Base-by-base conservation (phyloP, 2,113 vertebrate genomes). In the Myrmecophaga tridactyla region DNA sequence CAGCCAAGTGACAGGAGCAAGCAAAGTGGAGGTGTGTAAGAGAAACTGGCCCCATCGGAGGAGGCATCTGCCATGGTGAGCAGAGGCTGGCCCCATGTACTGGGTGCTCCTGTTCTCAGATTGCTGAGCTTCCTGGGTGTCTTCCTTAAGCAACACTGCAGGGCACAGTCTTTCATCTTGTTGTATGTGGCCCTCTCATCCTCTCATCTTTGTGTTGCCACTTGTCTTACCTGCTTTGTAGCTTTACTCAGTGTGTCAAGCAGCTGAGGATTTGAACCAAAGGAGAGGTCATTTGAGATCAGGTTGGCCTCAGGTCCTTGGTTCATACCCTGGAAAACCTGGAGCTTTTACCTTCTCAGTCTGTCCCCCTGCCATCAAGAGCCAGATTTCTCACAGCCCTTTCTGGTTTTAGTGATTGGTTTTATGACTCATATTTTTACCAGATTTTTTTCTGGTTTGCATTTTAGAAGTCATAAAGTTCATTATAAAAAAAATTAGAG, bases 41-140 rank as follows among this genome's bases (percentile, higher is more conserved):
- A 48, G 43, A 39, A 20, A 25, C 9, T 1, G 23, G 46, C 21
- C 36, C 18, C 39, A 23, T 15, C 0, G 6, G 11, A 10, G 1
- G 29, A 23, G 36, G 51, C 31, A 1, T 4, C 29, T 89, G 60
- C 12, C 53, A 48, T 72, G 11, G 34, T 36, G 56, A 36, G 10
- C 39, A 39, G 31, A 8, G 62, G 62, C 13, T 0, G 58, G 53
- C n/a, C 0, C n/a, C 0, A 0, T 0, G 1, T 1, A 5, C 20
- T 1, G 21, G 73, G 56, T 43, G 73, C 46, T 65, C 46, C 20
- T 2, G 73, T 11, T 43, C 34, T 75, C 23, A 13, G 43, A 34
- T n/a, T 39, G 3, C n/a, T 51, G 15, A 39, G 10, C 2, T 36
- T 43, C 23, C 48, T 2, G 0, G 63, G 60, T 34, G 0, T 46